phyloP scores from a whole-genome alignment of 2,888 invertebrate genomes.

The Ichneumoninae sp. region DNA sequence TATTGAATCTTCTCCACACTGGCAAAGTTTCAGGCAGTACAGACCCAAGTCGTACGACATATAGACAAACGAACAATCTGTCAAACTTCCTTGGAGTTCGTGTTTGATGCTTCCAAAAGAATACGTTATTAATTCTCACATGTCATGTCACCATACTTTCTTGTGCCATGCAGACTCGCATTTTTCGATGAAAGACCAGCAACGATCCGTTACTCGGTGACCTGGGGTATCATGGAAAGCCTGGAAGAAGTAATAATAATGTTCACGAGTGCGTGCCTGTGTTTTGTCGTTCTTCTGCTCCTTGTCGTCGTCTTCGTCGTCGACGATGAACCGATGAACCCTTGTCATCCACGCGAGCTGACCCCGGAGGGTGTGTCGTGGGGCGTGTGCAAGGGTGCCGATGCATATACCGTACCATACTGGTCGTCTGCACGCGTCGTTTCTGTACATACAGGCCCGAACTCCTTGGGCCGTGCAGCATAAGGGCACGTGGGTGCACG shows the following conservation, averaged over 20 bases:
- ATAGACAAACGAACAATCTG: not conserved
- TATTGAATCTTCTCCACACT: not conserved
- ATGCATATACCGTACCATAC: slow-evolving; percentile 20
- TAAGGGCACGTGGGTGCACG: slow-evolving; percentile 63
- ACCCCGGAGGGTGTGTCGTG: slow-evolving; percentile 79
- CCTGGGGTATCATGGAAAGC: slow-evolving; percentile 12
- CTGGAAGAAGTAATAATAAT: slow-evolving; percentile 39
- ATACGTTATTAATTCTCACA: not conserved
- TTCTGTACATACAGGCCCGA: slow-evolving; percentile 7
- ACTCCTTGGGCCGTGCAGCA: not conserved
- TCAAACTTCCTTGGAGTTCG: not conserved
- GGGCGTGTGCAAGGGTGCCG: slow-evolving; percentile 76
- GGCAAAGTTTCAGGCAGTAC: not conserved
- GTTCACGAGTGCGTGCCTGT: slow-evolving; percentile 42
- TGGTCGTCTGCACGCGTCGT: slow-evolving; percentile 58
- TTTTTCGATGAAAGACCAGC: slow-evolving; percentile 4
- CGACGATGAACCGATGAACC: slow-evolving; percentile 50
- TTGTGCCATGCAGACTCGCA: not conserved
- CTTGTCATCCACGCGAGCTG: slow-evolving; percentile 59
- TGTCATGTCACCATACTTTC: not conserved
- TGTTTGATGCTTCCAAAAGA: not conserved
- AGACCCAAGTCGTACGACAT: not conserved
- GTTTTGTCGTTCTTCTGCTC: slow-evolving; percentile 30
- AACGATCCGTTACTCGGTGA: slow-evolving; percentile 50
- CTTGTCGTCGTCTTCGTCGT: slow-evolving; percentile 6